Evolutionary conservation across 2,797 vertebrate genomes (phyloP).

Genomic region (Enteromius afrohamiltoni): DNA sequence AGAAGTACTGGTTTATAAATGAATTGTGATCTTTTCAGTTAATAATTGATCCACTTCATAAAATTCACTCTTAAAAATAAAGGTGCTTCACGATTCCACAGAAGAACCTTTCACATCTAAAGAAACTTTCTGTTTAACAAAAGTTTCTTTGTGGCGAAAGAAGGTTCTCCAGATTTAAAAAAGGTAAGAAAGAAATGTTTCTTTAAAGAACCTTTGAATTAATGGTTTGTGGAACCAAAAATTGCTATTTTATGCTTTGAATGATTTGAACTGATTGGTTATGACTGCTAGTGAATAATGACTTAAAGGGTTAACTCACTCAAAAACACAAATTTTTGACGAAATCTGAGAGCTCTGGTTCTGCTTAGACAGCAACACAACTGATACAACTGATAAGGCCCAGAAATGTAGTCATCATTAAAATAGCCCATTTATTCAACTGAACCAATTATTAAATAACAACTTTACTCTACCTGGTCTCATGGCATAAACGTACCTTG

Average conservation of each 20-base stretch:
- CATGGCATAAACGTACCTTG: too few relatives aligned
- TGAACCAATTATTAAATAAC: background rate
- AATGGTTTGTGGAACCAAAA: too few relatives aligned
- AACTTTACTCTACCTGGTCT: background rate
- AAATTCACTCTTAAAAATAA: background rate
- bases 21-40: background rate
- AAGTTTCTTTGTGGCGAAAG: too few relatives aligned
- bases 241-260: background rate
- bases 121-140: too few relatives aligned
- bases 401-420: background rate
- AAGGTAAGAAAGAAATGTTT: too few relatives aligned
- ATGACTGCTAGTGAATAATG: background rate
- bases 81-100: too few relatives aligned
- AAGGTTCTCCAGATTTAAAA: too few relatives aligned
- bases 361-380: background rate
- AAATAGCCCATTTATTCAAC: background rate
- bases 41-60: background rate
- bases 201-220: too few relatives aligned
- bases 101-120: too few relatives aligned
- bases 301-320: background rate
- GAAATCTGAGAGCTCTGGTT: background rate
- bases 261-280: background rate
- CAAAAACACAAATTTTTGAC: background rate
- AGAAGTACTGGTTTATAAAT: background rate
- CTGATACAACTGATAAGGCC: background rate